phyloP scores from a whole-genome alignment of 2,113 vertebrate species.

The Tursiops truncatus region DNA sequence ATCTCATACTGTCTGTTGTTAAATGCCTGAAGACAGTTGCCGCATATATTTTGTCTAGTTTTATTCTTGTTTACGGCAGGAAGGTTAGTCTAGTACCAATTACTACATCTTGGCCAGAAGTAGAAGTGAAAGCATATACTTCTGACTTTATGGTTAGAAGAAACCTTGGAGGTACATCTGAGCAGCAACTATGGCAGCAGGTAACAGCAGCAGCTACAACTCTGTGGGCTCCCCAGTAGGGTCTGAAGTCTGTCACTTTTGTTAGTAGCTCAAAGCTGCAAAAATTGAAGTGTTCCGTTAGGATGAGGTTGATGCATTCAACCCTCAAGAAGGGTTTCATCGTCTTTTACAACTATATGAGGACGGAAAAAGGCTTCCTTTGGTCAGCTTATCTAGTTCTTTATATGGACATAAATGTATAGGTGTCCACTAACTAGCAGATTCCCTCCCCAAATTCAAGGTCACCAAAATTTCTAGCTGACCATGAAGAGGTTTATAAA shows the following conservation, averaged over 20 bases:
- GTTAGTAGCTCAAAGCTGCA: neutral
- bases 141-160: neutral
- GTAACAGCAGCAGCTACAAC: neutral
- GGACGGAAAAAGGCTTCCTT: neutral
- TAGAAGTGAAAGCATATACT: neutral
- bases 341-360: neutral
- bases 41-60: neutral
- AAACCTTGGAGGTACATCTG: neutral
- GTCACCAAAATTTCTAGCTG: neutral
- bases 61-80: neutral
- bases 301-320: too few species aligned
- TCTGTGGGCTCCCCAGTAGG: accelerated
- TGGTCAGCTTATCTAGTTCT: neutral
- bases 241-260: neutral
- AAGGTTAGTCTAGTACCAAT: neutral
- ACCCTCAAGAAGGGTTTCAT: neutral
- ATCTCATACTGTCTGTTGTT: neutral
- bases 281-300: neutral
- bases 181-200: neutral
- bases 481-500: neutral
- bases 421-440: neutral
- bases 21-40: neutral
- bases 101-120: neutral
- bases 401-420: neutral
- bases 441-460: neutral